These are phyloP conservation scores for Coreius guichenoti DNA, from an alignment of 2,797 vertebrate genomes.

Conservation along the genomic window DNA sequence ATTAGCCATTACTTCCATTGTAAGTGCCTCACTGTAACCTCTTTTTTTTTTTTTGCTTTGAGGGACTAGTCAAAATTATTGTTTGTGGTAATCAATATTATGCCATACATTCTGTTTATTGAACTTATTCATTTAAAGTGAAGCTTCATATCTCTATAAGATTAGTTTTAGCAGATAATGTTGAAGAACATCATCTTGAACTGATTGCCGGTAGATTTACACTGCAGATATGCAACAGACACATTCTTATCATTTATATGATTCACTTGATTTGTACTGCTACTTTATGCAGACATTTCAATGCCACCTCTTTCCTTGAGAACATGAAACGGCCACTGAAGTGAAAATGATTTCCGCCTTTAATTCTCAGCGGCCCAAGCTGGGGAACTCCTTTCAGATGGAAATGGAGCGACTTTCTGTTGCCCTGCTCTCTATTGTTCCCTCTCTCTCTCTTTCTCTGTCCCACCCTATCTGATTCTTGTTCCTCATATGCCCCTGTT, in stretches of 20 bases:
- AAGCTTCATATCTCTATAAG: too few relatives aligned
- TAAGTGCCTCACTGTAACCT: not conserved
- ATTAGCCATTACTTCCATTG: not conserved
- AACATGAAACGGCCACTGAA: slow-evolving; percentile 40
- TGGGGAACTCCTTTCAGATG: slow-evolving; percentile 68
- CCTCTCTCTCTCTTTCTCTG: slow-evolving; percentile 1
- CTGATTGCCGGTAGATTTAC: not conserved
- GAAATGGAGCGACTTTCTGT: slow-evolving; percentile 66
- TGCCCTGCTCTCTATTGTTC: slow-evolving; percentile 49
- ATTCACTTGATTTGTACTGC: not conserved
- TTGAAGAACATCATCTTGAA: not conserved
- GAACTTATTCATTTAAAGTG: not conserved
- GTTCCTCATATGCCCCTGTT: slow-evolving; percentile 29
- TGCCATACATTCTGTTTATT: not conserved
- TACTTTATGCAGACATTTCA: not conserved
- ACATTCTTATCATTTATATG: not conserved
- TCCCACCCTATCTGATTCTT: slow-evolving; percentile 30
- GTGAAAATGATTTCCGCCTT: slow-evolving; percentile 60
- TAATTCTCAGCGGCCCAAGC: slow-evolving; percentile 50
- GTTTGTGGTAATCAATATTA: not conserved
- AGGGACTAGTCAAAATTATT: not conserved
- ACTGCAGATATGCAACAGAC: not conserved
- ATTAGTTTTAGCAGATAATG: too few relatives aligned
- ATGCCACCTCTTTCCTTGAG: slow-evolving; percentile 37
- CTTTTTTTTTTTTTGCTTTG: not conserved